Base-by-base conservation (phyloP, 2,113 vertebrate species). In the Poeciliopsis retropinna region DNA sequence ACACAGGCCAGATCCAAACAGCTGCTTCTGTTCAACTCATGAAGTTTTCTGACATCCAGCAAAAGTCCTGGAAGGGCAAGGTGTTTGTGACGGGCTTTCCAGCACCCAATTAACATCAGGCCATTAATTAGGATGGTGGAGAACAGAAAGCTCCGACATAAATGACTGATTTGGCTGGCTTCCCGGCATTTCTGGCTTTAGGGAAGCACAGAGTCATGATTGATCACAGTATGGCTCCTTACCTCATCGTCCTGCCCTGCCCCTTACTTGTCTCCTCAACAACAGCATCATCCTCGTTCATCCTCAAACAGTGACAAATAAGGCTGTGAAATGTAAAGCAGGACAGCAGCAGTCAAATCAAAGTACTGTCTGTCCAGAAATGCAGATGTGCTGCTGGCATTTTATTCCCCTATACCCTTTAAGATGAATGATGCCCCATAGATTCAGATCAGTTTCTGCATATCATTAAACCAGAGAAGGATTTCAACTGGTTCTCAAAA, bases 111-210 rank as follows among this genome's bases (percentile, higher is more conserved):
- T 83, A 85, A 80, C 29, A 34, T 27, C 37, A 71, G 84, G 71
- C 71, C 64, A 84, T 70, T 80, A 73, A 85, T 89, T 84, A 67
- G 72, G 64, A 91, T 81, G 75, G 69, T 63, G 25, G 41, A 70
- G 79, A 83, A 81, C 28, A 76, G 29, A 73, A 80, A 67, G 83
- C 22, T 22, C 39, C 34, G 39, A 80, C 74, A 82, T 84, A 87
- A 92, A 91, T 90, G 86, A 79, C 85, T 83, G 76, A 86, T 79
- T 72, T 93, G 91, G 91, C 87, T 25, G 32, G 28, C 61, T 70
- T 88, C 83, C 86, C 81, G 66, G 78, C 15, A 28, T 61, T 60
- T 71, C 57, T 60, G 30, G 72, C 65, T 67, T 65, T 22, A 68
- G 81, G 57, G 75, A 57, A 27, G 41, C 25, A 19, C 66, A 66